phyloP scores from a whole-genome alignment of 2,888 invertebrate species.

The Drosophila buzzatii region DNA sequence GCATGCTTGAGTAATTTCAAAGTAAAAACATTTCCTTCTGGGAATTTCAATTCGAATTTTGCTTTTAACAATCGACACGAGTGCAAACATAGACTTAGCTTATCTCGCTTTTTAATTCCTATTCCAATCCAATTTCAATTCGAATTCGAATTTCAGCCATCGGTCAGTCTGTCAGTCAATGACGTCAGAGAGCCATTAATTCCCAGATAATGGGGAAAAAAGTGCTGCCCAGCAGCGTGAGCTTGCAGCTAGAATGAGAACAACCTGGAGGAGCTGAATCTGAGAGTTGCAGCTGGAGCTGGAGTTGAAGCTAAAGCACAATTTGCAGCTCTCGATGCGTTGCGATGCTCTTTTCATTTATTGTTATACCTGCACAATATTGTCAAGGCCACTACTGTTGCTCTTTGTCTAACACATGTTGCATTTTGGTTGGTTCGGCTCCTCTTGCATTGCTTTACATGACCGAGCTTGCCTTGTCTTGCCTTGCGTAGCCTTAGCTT shows the following conservation, averaged over 20 bases:
- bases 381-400: conserved; percentile 42
- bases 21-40: background rate
- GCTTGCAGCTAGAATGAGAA: conserved; percentile 1
- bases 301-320: background rate
- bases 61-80: conserved; percentile 1
- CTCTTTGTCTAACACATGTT: conserved; percentile 15
- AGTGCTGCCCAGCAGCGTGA: conserved; percentile 16
- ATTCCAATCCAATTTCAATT: background rate
- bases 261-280: background rate
- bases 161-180: conserved; percentile 2
- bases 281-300: background rate
- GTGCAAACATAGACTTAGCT: conserved; percentile 5
- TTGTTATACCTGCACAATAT: conserved; percentile 7
- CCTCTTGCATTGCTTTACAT: background rate
- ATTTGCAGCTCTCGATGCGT: background rate
- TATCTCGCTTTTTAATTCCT: conserved; percentile 21
- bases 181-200: conserved; percentile 29
- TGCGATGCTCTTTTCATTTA: background rate
- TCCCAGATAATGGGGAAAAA: conserved; percentile 1
- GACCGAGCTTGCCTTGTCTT: background rate
- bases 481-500: background rate
- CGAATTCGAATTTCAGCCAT: background rate
- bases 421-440: background rate
- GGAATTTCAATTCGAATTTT: background rate
- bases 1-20: background rate